phyloP scores from a whole-genome alignment of 2,113 vertebrate species.

The Cyphomyrus plagiostoma region DNA sequence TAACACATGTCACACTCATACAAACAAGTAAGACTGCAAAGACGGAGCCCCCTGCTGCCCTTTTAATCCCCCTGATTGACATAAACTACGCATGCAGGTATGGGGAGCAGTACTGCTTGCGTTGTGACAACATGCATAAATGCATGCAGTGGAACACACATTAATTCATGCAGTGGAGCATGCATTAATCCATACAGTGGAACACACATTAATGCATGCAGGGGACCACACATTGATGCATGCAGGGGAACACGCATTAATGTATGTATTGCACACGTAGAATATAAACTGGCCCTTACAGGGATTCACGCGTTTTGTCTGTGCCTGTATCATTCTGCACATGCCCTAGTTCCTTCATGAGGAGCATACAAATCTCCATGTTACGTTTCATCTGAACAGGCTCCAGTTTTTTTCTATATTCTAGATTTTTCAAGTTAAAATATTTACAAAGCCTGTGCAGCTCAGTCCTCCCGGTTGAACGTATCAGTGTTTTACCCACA shows the following conservation, averaged over 20 bases:
- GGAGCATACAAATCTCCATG: background rate
- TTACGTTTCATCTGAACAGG: background rate
- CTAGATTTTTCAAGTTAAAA: background rate
- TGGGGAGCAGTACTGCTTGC: background rate
- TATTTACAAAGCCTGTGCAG: background rate
- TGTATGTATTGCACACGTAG: too few species aligned
- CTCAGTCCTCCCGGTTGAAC: background rate
- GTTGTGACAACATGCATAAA: too few species aligned
- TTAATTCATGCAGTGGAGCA: too few species aligned
- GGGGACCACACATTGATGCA: too few species aligned
- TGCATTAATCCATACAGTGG: too few species aligned
- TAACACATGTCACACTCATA: background rate
- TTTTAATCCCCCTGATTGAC: background rate
- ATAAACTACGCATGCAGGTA: background rate
- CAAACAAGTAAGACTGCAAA: background rate
- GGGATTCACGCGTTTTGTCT: background rate
- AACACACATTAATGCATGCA: too few species aligned
- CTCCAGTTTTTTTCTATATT: background rate
- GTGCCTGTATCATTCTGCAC: background rate
- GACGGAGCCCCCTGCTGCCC: background rate
- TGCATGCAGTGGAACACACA: too few species aligned
- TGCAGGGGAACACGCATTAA: too few species aligned
- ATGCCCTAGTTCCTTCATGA: background rate
- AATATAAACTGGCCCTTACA: background rate
- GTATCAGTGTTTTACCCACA: background rate